Evolutionary conservation across 2,113 vertebrate species (phyloP), one percentile per base, ranked within the genome.

Genomic region (Notothenia coriiceps): DNA sequence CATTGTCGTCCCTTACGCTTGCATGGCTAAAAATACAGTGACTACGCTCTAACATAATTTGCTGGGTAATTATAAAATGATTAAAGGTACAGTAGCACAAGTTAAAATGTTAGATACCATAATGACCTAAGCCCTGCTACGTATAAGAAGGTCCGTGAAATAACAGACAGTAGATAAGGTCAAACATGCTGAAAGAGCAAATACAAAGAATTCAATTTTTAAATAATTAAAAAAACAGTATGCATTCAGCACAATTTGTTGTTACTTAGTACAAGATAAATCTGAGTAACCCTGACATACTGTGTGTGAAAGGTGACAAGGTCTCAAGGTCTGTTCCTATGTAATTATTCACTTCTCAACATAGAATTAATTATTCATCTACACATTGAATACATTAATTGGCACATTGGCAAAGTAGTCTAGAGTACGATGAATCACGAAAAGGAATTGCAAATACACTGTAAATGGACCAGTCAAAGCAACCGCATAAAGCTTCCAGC

Each of bases 291-390:
- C 59, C 13, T 13, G 59, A 3, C 17, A 10, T 17, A 50, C 35
- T 50, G 46, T 51, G 4, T 56, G 15, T 4, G 29, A 29, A 29
- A 29, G 29, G 29, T 29, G 29, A 29, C 29, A 0, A 29, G 29
- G 29, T 29, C 29, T 13, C 4, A 8, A 12, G 10, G 6, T 33
- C 51, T 18, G 22, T 68, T 29, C 13, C 55, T 17, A 18, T 50
- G 13, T 18, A 49, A 51, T 55, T 65, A 51, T 18, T 29, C 3
- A 29, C 29, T 29, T 29, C 29, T 4, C 29, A 29, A 29, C 29
- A 4, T 29, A 35, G 56, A 49, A 66, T 76, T 63, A 64, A 66
- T 76, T 63, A 64, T 40, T 63, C 50, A 25, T 64, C 22, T 25
- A 35, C 57, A 55, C 62, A 50, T 13, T 62, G 67, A 29, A 77